Percentiles rank a stretch among this genome's conserved stretches.
Evolutionary conservation across 2,888 invertebrate genomes (phyloP).

Genomic region (Cabera pusaria): DNA sequence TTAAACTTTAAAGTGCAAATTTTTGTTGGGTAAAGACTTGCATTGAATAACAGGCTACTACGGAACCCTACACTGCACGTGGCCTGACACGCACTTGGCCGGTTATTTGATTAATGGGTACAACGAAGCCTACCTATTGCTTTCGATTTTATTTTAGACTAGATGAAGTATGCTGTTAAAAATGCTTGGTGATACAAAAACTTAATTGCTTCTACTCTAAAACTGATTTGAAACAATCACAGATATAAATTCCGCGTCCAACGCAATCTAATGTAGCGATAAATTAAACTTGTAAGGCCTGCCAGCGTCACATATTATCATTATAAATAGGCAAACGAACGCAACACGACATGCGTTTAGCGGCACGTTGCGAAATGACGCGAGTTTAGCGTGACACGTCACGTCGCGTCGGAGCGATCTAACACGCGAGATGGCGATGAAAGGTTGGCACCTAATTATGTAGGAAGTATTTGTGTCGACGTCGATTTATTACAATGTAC

Average conservation of each 20-base stretch:
- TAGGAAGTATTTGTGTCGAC: slow-evolving; percentile 17
- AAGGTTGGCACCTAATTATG: slow-evolving; percentile 26
- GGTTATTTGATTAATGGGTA: no score
- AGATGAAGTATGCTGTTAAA: no score
- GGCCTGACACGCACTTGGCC: no score
- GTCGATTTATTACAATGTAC: background rate
- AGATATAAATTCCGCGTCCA: background rate
- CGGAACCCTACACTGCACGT: no score
- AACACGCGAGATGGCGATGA: slow-evolving; percentile 9
- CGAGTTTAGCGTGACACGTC: background rate
- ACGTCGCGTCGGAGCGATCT: no score
- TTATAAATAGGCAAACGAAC: slow-evolving; percentile 5
- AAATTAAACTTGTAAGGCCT: background rate
- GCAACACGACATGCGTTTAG: slow-evolving; percentile 1
- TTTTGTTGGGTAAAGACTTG: no score
- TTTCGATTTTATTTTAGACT: no score
- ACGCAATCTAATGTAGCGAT: background rate
- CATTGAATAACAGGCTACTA: no score
- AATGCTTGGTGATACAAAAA: no score
- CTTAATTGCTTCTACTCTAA: no score
- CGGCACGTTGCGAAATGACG: background rate
- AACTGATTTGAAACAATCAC: background rate
- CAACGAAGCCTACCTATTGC: no score
- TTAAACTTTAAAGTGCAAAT: no score
- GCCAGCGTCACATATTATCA: background rate